phyloP scores from a whole-genome alignment of 1,140 invertebrate species.

The Habropoda laboriosa region DNA sequence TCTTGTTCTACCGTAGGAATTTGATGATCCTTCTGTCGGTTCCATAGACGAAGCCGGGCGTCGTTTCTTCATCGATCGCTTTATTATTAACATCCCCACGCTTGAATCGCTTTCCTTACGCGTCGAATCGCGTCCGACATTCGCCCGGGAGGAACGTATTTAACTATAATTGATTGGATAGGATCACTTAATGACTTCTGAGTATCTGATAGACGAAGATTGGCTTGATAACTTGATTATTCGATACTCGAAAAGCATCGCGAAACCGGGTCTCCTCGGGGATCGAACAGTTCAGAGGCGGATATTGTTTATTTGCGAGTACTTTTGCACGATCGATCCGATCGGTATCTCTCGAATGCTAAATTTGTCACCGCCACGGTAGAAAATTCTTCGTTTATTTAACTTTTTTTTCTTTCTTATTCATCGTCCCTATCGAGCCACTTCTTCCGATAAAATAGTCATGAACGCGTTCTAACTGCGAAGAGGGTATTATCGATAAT shows the following conservation, averaged over 20 bases:
- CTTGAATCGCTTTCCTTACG: background rate
- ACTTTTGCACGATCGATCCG: background rate
- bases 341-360: background rate
- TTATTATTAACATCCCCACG: conserved; percentile 27
- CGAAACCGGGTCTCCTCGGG: background rate
- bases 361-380: background rate
- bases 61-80: conserved; percentile 34
- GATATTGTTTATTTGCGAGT: background rate
- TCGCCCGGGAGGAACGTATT: background rate
- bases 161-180: conserved; percentile 1
- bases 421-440: background rate
- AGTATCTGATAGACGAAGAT: conserved; percentile 11
- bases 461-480: background rate
- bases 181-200: conserved; percentile 1
- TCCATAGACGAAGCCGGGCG: conserved; percentile 11
- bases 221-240: conserved; percentile 16
- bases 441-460: background rate
- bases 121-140: background rate
- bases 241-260: background rate
- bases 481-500: background rate
- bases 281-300: background rate
- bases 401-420: background rate
- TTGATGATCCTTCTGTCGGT: conserved; percentile 51
- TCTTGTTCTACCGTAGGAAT: conserved; percentile 59
- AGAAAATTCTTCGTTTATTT: background rate